Evolutionary conservation across 2,113 vertebrate species (phyloP), one percentile per base, ranked within the genome.

Genomic region (Hippotragus niger): DNA sequence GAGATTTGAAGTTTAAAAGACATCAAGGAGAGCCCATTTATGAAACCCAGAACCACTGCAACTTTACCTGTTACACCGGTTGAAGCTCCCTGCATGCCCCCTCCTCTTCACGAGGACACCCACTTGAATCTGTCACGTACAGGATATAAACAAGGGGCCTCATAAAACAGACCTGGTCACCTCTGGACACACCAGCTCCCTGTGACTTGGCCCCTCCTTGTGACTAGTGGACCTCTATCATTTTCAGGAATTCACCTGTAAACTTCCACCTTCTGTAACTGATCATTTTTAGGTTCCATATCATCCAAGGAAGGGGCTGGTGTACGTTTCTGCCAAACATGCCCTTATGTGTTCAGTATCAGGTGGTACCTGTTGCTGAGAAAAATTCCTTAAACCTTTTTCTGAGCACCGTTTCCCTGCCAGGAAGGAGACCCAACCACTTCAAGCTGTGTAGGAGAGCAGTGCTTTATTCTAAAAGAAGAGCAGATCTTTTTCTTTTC

Each of bases 1-100:
- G 71, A 43, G 36, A 43, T 43, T 76, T 14, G 71, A 43, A 76
- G 23, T 76, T 76, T 43, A 14, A 76, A 43, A 43, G 40, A 40
- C 40, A 40, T 76, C 40, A 76, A 14, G 21, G 67, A 33, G 43
- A n/a, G 5, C 53, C 25, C 50, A 15, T 40, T 27, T 3, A 9
- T 4, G 50, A 90, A 53, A 45, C 31, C 27, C 3, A 1, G 9
- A 3, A 3, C 40, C 58, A n/a, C 14, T 14, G 74, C 71, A 15
- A 5, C 36, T 31, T 11, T 12, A 9, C 27, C 43, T 40, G 40
- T 17, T 6, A 0, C 0, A 3, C 50, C 10, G 27, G 31, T 6
- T 15, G 55, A 21, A 4, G 33, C 25, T 50, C 84, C 15, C 33
- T 2, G 0, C 7, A 5, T 5, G 16, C 14, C 14, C 15, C 25